Conservation (phyloP, 2,797 vertebrate species). For the Tolypeutes matacus region DNA sequence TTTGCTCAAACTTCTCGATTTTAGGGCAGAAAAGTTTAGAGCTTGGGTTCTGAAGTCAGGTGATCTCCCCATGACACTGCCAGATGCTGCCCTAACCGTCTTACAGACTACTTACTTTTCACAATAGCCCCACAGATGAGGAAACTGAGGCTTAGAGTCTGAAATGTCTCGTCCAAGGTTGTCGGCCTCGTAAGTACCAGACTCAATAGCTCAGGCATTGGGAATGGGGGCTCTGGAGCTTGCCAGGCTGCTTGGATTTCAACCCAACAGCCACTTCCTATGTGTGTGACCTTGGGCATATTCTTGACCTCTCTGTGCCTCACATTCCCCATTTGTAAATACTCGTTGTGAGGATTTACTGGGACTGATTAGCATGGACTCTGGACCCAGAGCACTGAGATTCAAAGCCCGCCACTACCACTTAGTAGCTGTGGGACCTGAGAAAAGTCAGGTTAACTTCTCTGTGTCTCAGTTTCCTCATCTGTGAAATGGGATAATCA, state of each 20-base stretch:
- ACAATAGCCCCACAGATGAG: neutral
- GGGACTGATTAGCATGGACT: neutral
- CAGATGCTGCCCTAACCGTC: neutral
- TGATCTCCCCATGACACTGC: accelerated
- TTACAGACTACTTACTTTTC: neutral
- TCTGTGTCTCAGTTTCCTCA: neutral
- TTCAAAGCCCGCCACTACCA: neutral
- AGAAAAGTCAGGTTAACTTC: neutral
- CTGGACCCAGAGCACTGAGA: neutral
- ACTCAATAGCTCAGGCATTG: neutral
- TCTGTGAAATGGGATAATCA: slow-evolving; percentile 26
- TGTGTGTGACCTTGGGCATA: neutral
- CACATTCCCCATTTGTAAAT: slow-evolving; percentile 16
- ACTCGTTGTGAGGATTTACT: neutral
- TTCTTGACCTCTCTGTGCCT: neutral
- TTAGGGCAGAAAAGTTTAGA: neutral
- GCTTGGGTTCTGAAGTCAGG: neutral
- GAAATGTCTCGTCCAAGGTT: neutral
- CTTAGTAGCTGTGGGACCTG: neutral
- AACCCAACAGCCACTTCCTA: neutral
- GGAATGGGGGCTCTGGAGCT: neutral
- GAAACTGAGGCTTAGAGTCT: neutral
- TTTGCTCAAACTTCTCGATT: neutral
- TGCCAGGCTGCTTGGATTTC: neutral
- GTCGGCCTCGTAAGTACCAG: neutral